Conservation (phyloP, 2,113 vertebrate species). For the Odocoileus hemionus region DNA sequence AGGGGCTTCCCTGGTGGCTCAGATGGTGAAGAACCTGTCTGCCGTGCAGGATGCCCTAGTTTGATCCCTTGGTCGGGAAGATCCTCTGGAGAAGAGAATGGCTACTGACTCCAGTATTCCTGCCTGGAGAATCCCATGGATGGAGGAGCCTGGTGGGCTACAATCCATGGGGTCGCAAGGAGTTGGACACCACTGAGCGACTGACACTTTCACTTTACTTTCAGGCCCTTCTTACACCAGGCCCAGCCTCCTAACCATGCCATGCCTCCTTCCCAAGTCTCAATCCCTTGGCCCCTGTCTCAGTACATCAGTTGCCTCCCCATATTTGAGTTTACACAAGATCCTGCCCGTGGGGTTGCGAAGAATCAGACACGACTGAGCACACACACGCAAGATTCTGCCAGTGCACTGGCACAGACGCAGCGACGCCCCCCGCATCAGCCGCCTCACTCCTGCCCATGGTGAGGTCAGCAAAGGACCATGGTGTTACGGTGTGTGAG, state of each 20-base stretch:
- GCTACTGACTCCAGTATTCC: background rate
- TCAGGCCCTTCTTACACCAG: background rate
- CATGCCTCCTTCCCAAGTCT: background rate
- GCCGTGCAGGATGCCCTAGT: background rate
- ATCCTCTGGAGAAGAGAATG: background rate
- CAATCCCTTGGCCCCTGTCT: background rate
- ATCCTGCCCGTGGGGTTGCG: background rate
- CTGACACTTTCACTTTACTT: background rate
- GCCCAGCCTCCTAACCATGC: background rate
- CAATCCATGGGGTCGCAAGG: background rate
- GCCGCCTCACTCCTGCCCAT: background rate
- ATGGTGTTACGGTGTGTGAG: background rate
- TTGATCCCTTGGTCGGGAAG: accelerated
- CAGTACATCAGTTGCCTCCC: background rate
- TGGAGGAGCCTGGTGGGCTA: background rate
- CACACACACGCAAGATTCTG: background rate
- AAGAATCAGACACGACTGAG: background rate
- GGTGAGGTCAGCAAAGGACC: background rate
- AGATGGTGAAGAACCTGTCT: background rate
- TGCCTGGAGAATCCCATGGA: background rate
- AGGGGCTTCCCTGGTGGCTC: background rate
- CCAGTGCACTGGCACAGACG: accelerated
- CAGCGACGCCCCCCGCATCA: accelerated
- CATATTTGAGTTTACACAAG: background rate
- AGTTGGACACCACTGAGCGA: background rate